Evolutionary conservation across 2,888 invertebrate species (phyloP).

Genomic region (Hirtodrosophila histrioides): DNA sequence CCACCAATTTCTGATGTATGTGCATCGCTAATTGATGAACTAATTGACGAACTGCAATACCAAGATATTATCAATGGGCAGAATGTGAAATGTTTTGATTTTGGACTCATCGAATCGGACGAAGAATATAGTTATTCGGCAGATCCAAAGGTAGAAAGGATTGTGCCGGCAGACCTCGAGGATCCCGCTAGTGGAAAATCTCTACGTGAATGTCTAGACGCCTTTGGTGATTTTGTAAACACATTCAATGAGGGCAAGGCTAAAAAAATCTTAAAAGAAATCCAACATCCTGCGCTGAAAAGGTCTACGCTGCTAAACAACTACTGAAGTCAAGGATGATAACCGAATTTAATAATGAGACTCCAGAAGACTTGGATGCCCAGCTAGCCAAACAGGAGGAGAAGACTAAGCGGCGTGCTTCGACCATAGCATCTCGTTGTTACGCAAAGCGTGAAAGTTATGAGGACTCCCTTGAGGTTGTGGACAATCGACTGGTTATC

Average conservation of each 20-base stretch:
- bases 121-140: conserved; percentile 66
- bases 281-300: conserved; percentile 38
- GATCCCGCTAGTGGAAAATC: conserved; percentile 59
- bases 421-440: conserved; percentile 68
- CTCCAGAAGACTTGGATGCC: conserved; percentile 53
- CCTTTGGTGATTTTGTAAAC: conserved; percentile 50
- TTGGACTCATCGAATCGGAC: conserved; percentile 65
- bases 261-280: conserved; percentile 9
- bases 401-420: conserved; percentile 47
- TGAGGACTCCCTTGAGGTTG: conserved; percentile 78
- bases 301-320: conserved; percentile 54
- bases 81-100: conserved; percentile 54
- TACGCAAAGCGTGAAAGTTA: conserved; percentile 76
- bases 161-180: conserved; percentile 36
- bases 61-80: conserved; percentile 17
- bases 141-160: conserved; percentile 32
- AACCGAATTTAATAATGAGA: conserved; percentile 54
- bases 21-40: conserved; percentile 47
- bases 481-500: conserved; percentile 77
- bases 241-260: conserved; percentile 24
- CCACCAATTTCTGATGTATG: conserved; percentile 37
- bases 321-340: conserved; percentile 50
- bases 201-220: conserved; percentile 63
- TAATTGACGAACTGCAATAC: conserved; percentile 52
- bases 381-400: conserved; percentile 59